Conservation (phyloP, 1,140 invertebrate species). For the Procambarus clarkii region DNA sequence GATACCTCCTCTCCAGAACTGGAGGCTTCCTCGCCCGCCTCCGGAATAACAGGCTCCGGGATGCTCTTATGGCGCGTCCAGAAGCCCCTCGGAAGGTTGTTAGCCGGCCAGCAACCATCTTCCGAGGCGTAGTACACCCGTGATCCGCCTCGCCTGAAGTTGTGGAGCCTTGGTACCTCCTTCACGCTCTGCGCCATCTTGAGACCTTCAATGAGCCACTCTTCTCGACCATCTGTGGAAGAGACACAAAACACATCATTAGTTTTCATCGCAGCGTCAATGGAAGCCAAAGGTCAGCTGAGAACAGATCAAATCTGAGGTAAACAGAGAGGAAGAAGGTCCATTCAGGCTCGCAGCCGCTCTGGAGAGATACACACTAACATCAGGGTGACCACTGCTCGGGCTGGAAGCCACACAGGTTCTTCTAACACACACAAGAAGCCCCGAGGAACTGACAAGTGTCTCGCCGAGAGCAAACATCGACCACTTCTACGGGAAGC, state of each 20-base stretch:
- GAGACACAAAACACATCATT: neutral
- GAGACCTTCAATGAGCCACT: neutral
- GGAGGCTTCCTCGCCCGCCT: conserved; percentile 22
- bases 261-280: neutral
- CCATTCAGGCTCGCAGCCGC: neutral
- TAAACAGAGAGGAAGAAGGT: no score
- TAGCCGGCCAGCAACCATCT: conserved; percentile 56
- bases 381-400: no score
- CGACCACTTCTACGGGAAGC: neutral
- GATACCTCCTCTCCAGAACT: conserved; percentile 61
- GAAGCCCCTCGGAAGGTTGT: conserved; percentile 44
- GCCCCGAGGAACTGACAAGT: neutral
- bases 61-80: conserved; percentile 29
- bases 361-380: neutral
- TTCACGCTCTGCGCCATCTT: conserved; percentile 23
- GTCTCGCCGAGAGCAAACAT: neutral
- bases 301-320: no score
- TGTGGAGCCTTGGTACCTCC: conserved; percentile 3
- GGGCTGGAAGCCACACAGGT: neutral
- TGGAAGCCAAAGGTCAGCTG: no score
- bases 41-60: conserved; percentile 23
- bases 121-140: conserved; percentile 62
- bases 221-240: neutral
- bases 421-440: neutral
- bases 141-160: conserved; percentile 42